A percentile compares a stretch with the other conserved stretches of the same genome.
phyloP scores from a whole-genome alignment of 92 coral and sea anemone species.

The Zoanthus solanderi region DNA sequence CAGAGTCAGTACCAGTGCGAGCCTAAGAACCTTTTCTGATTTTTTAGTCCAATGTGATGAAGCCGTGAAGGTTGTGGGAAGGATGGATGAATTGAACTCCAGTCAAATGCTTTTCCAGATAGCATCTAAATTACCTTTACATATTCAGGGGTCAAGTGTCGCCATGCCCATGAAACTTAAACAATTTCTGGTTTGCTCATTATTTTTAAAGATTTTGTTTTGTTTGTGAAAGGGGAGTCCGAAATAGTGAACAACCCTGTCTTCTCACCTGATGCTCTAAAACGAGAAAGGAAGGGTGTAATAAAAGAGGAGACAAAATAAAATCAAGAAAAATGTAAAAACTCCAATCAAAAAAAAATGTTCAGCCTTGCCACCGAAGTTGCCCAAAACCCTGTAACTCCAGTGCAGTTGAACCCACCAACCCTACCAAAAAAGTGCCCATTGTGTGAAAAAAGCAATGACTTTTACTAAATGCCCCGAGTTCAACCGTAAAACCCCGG shows the following conservation, averaged over 20 bases:
- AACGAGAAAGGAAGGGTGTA: no score
- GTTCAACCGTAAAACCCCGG: not conserved
- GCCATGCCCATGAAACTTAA: slow-evolving; percentile 22
- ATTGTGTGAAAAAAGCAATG: not conserved
- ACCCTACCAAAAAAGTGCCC: not conserved
- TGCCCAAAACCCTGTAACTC: not conserved
- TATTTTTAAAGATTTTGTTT: slow-evolving; percentile 34
- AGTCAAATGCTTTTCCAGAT: slow-evolving; percentile 27
- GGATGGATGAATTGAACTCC: slow-evolving; percentile 26
- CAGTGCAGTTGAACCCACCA: no score
- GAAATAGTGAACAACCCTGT: slow-evolving; percentile 64
- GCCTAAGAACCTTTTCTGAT: not conserved
- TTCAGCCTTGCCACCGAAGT: slow-evolving; percentile 1
- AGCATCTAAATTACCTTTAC: slow-evolving; percentile 44
- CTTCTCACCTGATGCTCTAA: no score
- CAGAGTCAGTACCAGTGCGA: no score
- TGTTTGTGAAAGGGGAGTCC: slow-evolving; percentile 53
- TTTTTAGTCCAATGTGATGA: not conserved
- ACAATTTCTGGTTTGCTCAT: not conserved
- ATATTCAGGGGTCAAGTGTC: not conserved
- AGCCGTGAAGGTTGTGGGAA: not conserved
- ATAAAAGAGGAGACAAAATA: no score
- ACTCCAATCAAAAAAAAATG: not conserved
- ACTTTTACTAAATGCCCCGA: not conserved
- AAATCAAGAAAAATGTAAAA: no score